Evolutionary conservation across 64 coral and sea anemone genomes (phyloP), one percentile per base, ranked within the genome.

Genomic region (Platygyra sinensis): DNA sequence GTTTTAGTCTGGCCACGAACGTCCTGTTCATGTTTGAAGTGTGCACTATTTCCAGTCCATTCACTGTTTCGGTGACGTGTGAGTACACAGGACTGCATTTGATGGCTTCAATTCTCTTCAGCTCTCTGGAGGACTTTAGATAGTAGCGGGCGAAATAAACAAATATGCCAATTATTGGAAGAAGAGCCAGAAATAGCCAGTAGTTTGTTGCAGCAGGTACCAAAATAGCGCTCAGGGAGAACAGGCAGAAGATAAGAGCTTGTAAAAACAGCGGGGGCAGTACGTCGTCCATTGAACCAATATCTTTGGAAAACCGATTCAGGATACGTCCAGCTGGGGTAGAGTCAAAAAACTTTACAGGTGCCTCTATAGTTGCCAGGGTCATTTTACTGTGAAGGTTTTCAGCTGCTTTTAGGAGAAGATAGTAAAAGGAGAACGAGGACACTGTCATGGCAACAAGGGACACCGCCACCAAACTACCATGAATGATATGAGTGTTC

Each of bases 21-120:
- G 77, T 73, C 32, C 83, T 38, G 32, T 80, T 67, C 93, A 76
- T 91, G 29, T 87, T 42, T 12, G 75, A 80, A 71, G 92, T 80
- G 74, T 90, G 93, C 50, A 94, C 86, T 15, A 77, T 83, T 80
- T 90, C 93, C 69, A 94, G 67, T 67, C 93, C 93, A 80, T 57
- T 79, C 0, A 94, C 63, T 11, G 93, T 90, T 27, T 94, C 88
- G 7, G 82, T 75, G 32, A 94, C 42, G 65, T 90, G 93, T 55
- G 88, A 85, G 28, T 86, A 90, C 20, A 94, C 74, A 54, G 93
- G 93, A 65, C 93, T 94, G 30, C 93, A 78, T 19, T 69, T 86
- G 24, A 91, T 91, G 55, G 88, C 82, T 74, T 95, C 89, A 27
- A 95, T 59, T 42, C 94, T 67, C 24, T 91, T 87, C 29, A 95